Base-by-base conservation (phyloP, 1,140 invertebrate species). In the Octopus bimaculoides region DNA sequence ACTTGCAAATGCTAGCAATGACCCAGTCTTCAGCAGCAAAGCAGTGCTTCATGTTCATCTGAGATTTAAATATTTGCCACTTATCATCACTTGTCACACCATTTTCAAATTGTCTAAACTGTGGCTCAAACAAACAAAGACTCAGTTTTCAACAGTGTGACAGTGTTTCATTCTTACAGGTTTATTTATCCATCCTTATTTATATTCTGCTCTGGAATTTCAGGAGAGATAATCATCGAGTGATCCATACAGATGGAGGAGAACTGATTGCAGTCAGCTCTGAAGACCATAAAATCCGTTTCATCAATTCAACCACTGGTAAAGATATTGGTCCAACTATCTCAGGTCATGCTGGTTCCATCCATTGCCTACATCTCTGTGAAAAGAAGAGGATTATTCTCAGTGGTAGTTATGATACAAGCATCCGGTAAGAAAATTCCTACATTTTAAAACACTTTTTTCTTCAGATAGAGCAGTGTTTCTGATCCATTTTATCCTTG, bases 321-420 rank as follows among this genome's bases (percentile, higher is more conserved):
- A 84, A 84, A 71, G 86, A 88, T 54, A 79, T 81, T 41, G 85
- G 84, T 17, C 79, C 82, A 7, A 81, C 86, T 3, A 89, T 90
- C 66, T 85, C 85, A 54, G 89, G 89, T 54, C 89, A 90, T 85
- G 88, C 89, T 20, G 89, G 89, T n/a, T 89, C 89, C 41, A 83
- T 90, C 20, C 78, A 84, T 53, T 89, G 88, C 83, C 85, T 89
- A 5, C 83, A 82, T 77, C 79, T 90, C 5, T 81, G 85, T 82
- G 84, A 87, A 78, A 81, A 86, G 20, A 84, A 86, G 75, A 84
- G 85, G 17, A 81, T 87, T 14, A 85, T 90, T 8, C 82, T 90
- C 10, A 89, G 87, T 83, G 90, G 90, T 26, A 90, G 89, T 81
- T 90, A 90, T 84, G 90, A 90, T 77, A 90, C 89, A 41, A 90